These are phyloP conservation scores for Sciurus niger DNA, from an alignment of 2,113 vertebrate species.

Conservation along the genomic window DNA sequence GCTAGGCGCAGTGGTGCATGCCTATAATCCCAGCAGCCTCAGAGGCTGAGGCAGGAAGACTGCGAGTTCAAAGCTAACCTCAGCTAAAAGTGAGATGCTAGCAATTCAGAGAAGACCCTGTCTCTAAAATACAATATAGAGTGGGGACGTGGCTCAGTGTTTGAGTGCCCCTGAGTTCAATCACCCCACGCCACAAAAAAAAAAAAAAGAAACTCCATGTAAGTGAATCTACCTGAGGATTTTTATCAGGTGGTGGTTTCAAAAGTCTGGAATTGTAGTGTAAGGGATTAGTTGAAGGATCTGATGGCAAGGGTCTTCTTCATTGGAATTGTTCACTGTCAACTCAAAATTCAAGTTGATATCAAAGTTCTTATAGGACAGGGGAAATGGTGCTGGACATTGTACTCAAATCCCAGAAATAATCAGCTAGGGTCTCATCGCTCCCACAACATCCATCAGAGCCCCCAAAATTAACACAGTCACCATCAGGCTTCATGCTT, in stretches of 20 bases:
- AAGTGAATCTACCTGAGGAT: not conserved
- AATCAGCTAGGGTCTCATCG: not conserved
- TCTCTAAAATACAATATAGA: no score
- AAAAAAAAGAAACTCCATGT: not conserved
- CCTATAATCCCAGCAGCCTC: no score
- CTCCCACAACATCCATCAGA: not conserved
- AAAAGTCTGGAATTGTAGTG: not conserved
- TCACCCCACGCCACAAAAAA: no score
- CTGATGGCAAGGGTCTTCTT: not conserved
- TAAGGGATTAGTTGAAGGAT: not conserved
- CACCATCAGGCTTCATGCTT: not conserved
- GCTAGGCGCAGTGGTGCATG: no score
- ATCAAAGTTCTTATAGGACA: not conserved
- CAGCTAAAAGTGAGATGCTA: no score
- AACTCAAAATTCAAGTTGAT: conserved; percentile 29
- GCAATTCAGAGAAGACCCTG: no score
- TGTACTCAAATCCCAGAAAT: not conserved
- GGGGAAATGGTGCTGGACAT: not conserved
- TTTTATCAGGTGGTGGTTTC: not conserved
- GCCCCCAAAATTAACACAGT: not conserved
- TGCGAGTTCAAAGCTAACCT: no score
- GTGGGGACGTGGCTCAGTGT: no score
- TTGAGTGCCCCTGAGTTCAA: no score
- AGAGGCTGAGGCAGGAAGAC: no score
- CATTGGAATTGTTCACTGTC: not conserved